Percentiles rank a stretch among this genome's conserved stretches.
phyloP scores from a whole-genome alignment of 2,888 invertebrate species.

The Gymnocheta viridis region DNA sequence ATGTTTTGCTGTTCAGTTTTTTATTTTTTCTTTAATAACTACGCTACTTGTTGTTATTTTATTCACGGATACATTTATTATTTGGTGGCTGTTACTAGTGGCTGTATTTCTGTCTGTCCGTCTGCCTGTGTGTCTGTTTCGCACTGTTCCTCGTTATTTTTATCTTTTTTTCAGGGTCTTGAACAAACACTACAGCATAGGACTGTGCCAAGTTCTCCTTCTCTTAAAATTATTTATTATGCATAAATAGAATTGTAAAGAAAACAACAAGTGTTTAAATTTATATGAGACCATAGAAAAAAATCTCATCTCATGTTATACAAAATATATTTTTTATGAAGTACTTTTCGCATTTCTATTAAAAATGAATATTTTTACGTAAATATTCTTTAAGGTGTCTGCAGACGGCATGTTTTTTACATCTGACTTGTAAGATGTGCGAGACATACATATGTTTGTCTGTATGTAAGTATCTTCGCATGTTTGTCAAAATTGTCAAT shows the following conservation, averaged over 20 bases:
- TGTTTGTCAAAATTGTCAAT: no score
- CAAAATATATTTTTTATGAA: background rate
- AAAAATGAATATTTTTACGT: background rate
- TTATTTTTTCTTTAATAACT: background rate
- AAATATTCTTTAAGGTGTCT: background rate
- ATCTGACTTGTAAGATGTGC: no score
- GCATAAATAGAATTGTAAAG: background rate
- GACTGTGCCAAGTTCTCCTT: background rate
- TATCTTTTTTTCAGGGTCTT: constrained; percentile 12
- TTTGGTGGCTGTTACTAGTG: background rate
- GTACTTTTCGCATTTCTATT: background rate
- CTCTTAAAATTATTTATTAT: background rate
- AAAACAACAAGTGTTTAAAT: background rate
- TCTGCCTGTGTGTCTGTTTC: background rate
- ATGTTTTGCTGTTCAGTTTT: background rate
- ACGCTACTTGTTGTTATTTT: constrained; percentile 18
- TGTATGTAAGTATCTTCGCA: no score
- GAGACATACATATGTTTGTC: no score
- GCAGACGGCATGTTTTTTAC: no score
- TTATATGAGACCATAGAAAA: background rate
- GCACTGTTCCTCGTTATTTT: background rate
- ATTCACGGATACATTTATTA: constrained; percentile 11
- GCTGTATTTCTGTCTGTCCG: background rate
- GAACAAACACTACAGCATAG: background rate
- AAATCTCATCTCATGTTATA: background rate